Conservation (phyloP, 1,140 invertebrate genomes). For the Achatina immaculata region DNA sequence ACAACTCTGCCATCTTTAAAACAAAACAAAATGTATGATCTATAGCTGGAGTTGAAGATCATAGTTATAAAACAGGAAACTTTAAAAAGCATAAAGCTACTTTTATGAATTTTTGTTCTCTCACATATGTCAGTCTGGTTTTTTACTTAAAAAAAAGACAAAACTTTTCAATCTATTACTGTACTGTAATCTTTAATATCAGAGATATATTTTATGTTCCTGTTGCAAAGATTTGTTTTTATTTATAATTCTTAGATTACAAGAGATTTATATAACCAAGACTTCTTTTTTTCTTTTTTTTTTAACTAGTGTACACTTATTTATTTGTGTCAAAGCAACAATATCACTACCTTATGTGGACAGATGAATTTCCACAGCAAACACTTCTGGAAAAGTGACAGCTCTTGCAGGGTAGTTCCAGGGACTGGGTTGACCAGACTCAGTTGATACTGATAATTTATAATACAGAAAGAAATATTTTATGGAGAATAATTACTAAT, state of each 20-base stretch:
- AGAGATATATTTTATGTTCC: too few relatives aligned
- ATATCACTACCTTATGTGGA: conserved; percentile 58
- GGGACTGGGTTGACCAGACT: conserved; percentile 65
- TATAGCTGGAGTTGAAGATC: neutral
- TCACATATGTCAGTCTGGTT: neutral
- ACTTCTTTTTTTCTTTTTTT: too few relatives aligned
- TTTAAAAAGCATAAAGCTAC: neutral
- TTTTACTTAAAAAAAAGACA: neutral
- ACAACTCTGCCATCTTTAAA: conserved; percentile 62
- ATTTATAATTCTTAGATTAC: too few relatives aligned
- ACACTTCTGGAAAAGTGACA: conserved; percentile 69
- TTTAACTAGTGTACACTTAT: too few relatives aligned
- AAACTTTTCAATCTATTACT: too few relatives aligned
- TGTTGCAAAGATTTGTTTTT: too few relatives aligned
- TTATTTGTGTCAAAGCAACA: neutral
- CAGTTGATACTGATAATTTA: conserved; percentile 61
- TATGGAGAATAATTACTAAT: too few relatives aligned
- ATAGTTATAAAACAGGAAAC: neutral
- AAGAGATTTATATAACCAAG: too few relatives aligned
- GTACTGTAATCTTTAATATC: too few relatives aligned
- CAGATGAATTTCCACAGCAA: conserved; percentile 68
- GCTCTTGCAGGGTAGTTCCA: conserved; percentile 57
- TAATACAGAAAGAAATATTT: too few relatives aligned
- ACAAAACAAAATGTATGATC: too few relatives aligned
- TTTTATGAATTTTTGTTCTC: neutral